Evolutionary conservation across 2,113 vertebrate genomes (phyloP).

Genomic region (Clarias gariepinus): DNA sequence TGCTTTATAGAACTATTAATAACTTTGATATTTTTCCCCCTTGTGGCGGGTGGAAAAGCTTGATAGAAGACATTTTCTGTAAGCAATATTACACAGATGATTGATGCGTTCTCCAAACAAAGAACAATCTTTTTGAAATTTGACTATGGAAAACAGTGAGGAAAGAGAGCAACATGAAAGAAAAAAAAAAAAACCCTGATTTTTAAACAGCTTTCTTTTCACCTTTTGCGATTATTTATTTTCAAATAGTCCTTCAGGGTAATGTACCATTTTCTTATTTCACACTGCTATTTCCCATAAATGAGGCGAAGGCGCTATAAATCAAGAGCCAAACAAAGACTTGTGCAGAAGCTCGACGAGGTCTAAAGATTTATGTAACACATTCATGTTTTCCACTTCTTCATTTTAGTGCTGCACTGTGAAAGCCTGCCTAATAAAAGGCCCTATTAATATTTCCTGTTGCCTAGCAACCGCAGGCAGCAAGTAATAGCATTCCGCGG

Average conservation of each 20-base stretch:
- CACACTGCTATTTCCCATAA: slow-evolving; percentile 95
- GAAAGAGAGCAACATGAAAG: slow-evolving; percentile 45
- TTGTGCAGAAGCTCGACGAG: slow-evolving; percentile 92
- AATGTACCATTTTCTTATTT: slow-evolving; percentile 98
- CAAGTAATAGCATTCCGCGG: slow-evolving; percentile 99
- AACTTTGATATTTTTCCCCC: slow-evolving; percentile 60
- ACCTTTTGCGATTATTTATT: slow-evolving; percentile 98
- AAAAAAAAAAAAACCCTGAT: slow-evolving; percentile 54
- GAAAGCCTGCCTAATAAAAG: slow-evolving; percentile 99
- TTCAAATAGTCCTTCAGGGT: slow-evolving; percentile 97
- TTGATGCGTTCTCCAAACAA: slow-evolving; percentile 59
- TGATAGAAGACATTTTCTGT: slow-evolving; percentile 69
- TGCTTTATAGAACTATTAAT: slow-evolving; percentile 58
- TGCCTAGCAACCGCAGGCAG: slow-evolving; percentile 96
- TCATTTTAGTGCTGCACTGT: slow-evolving; percentile 98
- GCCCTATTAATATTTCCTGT: slow-evolving; percentile 99
- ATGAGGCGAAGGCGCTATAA: slow-evolving; percentile 98
- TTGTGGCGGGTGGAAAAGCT: slow-evolving; percentile 65
- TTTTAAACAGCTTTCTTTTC: slow-evolving; percentile 92
- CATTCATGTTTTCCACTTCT: slow-evolving; percentile 99
- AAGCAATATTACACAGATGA: slow-evolving; percentile 71
- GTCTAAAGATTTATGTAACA: slow-evolving; percentile 99
- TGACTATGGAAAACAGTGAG: slow-evolving; percentile 60
- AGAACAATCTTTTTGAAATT: slow-evolving; percentile 74
- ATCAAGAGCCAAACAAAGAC: slow-evolving; percentile 99